Evolutionary conservation across 2,797 vertebrate species (phyloP), one percentile per base, ranked within the genome.

Genomic region (Tinamus major): DNA sequence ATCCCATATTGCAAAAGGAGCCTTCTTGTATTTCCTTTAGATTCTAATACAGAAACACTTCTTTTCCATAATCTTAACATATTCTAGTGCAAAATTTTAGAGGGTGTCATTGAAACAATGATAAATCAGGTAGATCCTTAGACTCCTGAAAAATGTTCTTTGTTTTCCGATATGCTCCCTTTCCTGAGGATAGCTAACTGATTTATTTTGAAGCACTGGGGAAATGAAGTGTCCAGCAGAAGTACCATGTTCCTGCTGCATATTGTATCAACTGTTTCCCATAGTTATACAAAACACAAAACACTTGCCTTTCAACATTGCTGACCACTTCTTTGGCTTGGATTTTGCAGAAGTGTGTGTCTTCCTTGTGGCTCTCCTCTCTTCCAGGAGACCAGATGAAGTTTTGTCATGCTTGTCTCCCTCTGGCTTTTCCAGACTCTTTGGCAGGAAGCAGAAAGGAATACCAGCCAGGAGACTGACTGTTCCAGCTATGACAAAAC

Each of bases 401-500:
- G 13, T 11, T 81, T 94, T 96, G 41, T 26, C 59, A 33, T 82
- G 81, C 4, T 42, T 77, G 79, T 78, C 39, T 85, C 76, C 55
- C 27, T 70, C 63, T 18, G 91, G 89, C 87, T 96, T 89, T 96
- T 98, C 56, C 67, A 98, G 96, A 61, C 96, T 97, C 85, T 97
- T 97, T 9, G 98, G 98, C 92, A 99, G 90, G 83, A 99, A 99
- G 98, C 98, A 99, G 94, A 99, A 99, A 5, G 99, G 98, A 87
- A 99, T 96, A 46, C 98, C 98, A 90, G 97, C 96, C 5, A 98
- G 90, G 59, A 99, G 84, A 61, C 93, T 97, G 48, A 97, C 67
- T n/a, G 84, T 35, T 49, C 98, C 98, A 31, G 97, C 95, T 51
- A 98, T 93, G 82, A 99, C 81, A 97, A 99, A 99, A 48, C 98